Conservation (phyloP, 2,113 vertebrate genomes). For the Gadus chalcogrammus region DNA sequence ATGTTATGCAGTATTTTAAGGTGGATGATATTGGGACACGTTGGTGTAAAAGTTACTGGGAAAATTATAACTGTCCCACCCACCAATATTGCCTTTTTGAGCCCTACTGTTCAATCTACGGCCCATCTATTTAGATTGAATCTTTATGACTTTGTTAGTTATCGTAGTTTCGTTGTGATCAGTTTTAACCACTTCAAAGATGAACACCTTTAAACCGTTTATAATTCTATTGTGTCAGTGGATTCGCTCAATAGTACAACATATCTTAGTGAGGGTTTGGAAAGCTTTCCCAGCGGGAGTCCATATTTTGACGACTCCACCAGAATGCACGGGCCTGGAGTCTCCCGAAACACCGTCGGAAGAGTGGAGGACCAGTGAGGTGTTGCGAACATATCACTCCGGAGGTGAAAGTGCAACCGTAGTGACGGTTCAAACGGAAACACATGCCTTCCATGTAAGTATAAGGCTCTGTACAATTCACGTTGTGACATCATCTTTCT, state of each 20-base stretch:
- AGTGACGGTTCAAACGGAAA: conserved; percentile 68
- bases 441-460: conserved; percentile 69
- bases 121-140: too few species aligned
- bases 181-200: conserved; percentile 15
- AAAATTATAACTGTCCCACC: too few species aligned
- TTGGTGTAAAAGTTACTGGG: too few species aligned
- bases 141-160: too few species aligned
- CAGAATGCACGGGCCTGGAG: background rate
- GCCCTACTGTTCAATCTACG: too few species aligned
- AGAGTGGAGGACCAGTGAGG: conserved; percentile 59
- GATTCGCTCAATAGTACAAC: conserved; percentile 44
- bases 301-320: conserved; percentile 6
- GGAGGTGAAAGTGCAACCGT: conserved; percentile 37
- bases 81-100: too few species aligned
- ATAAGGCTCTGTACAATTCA: background rate
- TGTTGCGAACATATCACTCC: conserved; percentile 51
- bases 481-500: too few species aligned
- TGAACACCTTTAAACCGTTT: conserved; percentile 37
- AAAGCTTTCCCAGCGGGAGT: conserved; percentile 9
- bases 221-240: conserved; percentile 34
- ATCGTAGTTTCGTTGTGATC: too few species aligned
- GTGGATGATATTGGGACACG: too few species aligned
- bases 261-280: conserved; percentile 31
- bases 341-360: conserved; percentile 20
- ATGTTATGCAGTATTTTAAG: too few species aligned